A percentile compares a stretch with the other conserved stretches of the same genome.
Conservation (phyloP, 23 tunicate species). For the Halocynthia aurantium region DNA sequence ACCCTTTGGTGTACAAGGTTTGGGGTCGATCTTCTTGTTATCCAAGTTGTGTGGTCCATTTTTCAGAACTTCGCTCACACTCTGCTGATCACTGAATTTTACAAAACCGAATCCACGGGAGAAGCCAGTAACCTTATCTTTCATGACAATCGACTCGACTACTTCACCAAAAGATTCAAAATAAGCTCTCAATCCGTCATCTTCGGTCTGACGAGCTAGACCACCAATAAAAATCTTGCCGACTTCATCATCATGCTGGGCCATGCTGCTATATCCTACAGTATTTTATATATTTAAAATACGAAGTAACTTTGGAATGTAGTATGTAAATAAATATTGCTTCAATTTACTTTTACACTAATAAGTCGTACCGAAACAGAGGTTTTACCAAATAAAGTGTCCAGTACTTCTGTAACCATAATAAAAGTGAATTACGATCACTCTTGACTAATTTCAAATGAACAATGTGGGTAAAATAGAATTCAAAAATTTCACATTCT, state of each 20-base stretch:
- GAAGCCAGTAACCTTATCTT: conserved; percentile 55
- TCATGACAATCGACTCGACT: conserved; percentile 73
- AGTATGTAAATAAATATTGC: no score
- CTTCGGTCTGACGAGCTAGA: conserved; percentile 61
- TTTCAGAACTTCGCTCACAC: conserved; percentile 62
- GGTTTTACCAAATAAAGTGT: no score
- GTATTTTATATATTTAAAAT: no score
- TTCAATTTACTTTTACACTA: no score
- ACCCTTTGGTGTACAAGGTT: conserved; percentile 80
- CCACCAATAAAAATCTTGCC: conserved; percentile 95
- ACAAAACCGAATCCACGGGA: conserved; percentile 95
- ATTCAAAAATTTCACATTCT: no score
- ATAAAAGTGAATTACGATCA: no score
- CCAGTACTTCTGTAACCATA: no score
- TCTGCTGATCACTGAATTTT: conserved; percentile 40
- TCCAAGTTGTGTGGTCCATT: conserved; percentile 78
- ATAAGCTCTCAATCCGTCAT: conserved; percentile 44
- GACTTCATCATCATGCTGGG: conserved; percentile 33
- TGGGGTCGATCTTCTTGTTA: conserved; percentile 87
- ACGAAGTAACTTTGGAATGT: no score
- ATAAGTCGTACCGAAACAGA: no score
- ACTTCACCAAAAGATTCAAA: conserved; percentile 62
- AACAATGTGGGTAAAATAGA: no score
- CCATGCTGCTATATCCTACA: no score
- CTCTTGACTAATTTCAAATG: no score